A percentile compares a stretch with the other conserved stretches of the same genome.
Evolutionary conservation across 2,113 vertebrate species (phyloP).

Genomic region (Anarrhichthys ocellatus): DNA sequence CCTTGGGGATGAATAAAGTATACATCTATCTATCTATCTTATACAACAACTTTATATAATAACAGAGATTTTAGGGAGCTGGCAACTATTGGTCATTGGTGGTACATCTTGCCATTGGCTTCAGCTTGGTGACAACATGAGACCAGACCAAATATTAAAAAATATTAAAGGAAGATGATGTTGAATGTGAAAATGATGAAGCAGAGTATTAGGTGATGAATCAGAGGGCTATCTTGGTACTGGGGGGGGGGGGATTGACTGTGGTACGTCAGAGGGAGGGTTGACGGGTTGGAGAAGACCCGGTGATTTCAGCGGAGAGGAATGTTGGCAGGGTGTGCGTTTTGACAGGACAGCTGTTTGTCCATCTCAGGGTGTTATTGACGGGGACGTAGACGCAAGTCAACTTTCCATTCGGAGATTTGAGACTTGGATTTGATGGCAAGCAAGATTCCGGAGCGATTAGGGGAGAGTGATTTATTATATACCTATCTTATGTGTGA

Average conservation of each 20-base stretch:
- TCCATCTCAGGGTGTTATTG: slow-evolving; percentile 36
- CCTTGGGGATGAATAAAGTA: no score
- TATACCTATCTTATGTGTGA: slow-evolving; percentile 13
- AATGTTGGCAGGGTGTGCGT: slow-evolving; percentile 64
- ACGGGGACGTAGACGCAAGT: slow-evolving; percentile 53
- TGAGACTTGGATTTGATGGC: slow-evolving; percentile 41
- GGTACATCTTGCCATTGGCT: not conserved
- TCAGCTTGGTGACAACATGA: not conserved
- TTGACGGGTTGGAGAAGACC: slow-evolving; percentile 44
- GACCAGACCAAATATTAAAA: not conserved
- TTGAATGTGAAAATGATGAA: not conserved
- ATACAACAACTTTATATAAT: not conserved
- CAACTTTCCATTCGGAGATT: slow-evolving; percentile 70
- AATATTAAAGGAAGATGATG: not conserved
- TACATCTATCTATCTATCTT: no score
- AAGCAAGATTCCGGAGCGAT: slow-evolving; percentile 33
- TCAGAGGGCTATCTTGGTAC: not conserved
- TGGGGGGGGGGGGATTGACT: not conserved
- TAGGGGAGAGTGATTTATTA: slow-evolving; percentile 46
- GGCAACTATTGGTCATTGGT: not conserved
- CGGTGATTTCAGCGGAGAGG: slow-evolving; percentile 64
- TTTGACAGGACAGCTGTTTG: slow-evolving; percentile 67
- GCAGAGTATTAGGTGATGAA: not conserved
- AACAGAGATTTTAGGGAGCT: not conserved
- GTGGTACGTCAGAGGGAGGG: slow-evolving; percentile 13